Percentiles rank a stretch among this genome's conserved stretches.
These are phyloP conservation scores for Gymnosoma rotundatum DNA, from an alignment of 2,888 invertebrate species.

Conservation along the genomic window DNA sequence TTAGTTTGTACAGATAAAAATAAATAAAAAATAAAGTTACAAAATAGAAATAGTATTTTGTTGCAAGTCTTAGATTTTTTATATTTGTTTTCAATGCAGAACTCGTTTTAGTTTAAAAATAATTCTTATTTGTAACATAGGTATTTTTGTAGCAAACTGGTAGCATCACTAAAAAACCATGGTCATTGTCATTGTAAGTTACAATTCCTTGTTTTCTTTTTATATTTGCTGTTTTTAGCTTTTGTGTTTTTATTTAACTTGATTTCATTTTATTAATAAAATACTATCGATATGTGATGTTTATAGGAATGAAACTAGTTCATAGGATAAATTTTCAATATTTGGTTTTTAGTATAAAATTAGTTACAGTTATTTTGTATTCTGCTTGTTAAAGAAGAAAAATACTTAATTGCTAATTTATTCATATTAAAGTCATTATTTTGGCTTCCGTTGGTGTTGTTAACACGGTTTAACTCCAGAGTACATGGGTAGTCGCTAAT, in stretches of 20 bases:
- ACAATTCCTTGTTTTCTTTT: slow-evolving; percentile 22
- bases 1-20: too few relatives aligned
- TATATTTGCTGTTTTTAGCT: background rate
- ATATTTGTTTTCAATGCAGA: slow-evolving; percentile 11
- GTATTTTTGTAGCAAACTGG: background rate
- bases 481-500: too few relatives aligned
- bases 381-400: too few relatives aligned
- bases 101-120: background rate
- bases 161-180: slow-evolving; percentile 12
- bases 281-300: background rate
- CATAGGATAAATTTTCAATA: too few relatives aligned
- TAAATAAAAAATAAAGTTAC: slow-evolving; percentile 32
- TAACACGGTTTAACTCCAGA: too few relatives aligned
- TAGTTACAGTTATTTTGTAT: too few relatives aligned
- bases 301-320: too few relatives aligned
- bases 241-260: background rate
- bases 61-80: too few relatives aligned
- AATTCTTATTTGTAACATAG: background rate
- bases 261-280: background rate
- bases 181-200: slow-evolving; percentile 28
- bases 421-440: too few relatives aligned
- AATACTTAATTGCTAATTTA: too few relatives aligned
- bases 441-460: too few relatives aligned
- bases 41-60: slow-evolving; percentile 43
- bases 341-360: too few relatives aligned